Evolutionary conservation across 2,113 vertebrate genomes (phyloP).

Genomic region (Glareola pratincola): DNA sequence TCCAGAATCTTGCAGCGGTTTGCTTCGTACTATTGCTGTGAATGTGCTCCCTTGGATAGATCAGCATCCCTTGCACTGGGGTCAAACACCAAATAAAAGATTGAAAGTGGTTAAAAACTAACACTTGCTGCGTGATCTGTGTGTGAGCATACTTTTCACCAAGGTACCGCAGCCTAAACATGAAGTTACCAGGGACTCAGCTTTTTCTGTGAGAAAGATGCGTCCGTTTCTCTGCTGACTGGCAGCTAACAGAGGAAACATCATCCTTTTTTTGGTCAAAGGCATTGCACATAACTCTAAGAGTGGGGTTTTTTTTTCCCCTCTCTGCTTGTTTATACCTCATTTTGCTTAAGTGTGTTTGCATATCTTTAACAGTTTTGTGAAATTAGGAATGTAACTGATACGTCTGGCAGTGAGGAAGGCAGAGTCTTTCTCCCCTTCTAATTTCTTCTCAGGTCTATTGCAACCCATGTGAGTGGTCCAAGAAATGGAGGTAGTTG

Average conservation of each 20-base stretch:
- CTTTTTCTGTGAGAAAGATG: not conserved
- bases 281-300: not conserved
- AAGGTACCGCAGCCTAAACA: not conserved
- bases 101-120: not conserved
- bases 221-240: not conserved
- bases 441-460: not conserved
- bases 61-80: not conserved
- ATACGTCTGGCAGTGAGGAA: not conserved
- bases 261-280: not conserved
- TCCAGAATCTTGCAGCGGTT: not conserved
- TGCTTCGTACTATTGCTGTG: not conserved
- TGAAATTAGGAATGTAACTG: not conserved
- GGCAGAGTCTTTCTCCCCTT: not conserved
- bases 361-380: not conserved
- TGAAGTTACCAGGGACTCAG: not conserved
- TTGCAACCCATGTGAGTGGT: not conserved
- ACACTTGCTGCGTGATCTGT: not conserved
- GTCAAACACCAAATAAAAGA: not conserved
- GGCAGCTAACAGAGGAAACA: not conserved
- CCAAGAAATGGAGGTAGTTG: not conserved
- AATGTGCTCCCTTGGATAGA: not conserved
- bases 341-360: not conserved
- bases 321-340: not conserved
- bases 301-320: fast-evolving
- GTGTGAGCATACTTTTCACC: not conserved